Conservation (phyloP, 2,113 vertebrate species). For the Nycticryphes semicollaris region DNA sequence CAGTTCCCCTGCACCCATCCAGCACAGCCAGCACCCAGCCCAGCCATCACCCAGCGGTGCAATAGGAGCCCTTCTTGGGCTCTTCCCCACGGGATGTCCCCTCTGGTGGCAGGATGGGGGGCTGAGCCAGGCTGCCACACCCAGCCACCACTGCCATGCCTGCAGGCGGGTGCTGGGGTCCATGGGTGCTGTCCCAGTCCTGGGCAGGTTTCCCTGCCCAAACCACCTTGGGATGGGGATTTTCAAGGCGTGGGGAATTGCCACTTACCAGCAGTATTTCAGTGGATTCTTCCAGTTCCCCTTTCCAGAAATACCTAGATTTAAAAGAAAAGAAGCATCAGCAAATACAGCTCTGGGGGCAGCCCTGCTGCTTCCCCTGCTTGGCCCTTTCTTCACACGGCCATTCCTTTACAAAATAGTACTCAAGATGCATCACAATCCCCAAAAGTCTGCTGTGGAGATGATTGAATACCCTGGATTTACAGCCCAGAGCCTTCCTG, state of each 20-base stretch:
- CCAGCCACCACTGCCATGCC: neutral
- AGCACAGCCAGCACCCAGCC: rapidly evolving
- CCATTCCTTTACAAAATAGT: neutral
- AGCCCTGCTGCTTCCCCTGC: neutral
- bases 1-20: neutral
- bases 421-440: neutral
- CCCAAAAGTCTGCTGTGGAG: neutral
- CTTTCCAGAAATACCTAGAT: constrained; percentile 88
- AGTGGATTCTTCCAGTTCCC: constrained; percentile 82
- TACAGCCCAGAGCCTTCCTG: neutral
- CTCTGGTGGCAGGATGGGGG: neutral
- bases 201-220: neutral
- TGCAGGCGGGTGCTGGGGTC: rapidly evolving
- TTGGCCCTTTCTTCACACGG: neutral
- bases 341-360: neutral
- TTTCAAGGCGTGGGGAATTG: rapidly evolving
- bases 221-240: neutral
- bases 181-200: neutral
- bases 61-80: neutral
- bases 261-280: constrained; percentile 84
- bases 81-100: neutral
- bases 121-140: neutral
- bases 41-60: rapidly evolving
- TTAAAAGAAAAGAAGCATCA: neutral
- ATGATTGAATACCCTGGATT: rapidly evolving